Evolutionary conservation across 2,888 invertebrate genomes (phyloP).

Genomic region (Sclerodermus sp.): DNA sequence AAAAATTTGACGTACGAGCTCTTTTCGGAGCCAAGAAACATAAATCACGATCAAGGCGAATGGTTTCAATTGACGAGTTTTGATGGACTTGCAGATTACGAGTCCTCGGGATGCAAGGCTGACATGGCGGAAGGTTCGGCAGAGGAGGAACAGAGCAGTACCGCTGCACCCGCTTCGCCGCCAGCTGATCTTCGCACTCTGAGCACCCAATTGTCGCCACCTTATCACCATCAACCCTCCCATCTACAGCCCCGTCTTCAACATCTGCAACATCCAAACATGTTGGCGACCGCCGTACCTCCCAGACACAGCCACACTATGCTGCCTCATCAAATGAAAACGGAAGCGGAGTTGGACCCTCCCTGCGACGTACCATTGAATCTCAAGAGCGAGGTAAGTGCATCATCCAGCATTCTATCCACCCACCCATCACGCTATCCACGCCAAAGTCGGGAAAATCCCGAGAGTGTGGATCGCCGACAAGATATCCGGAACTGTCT

Average conservation of each 20-base stretch:
- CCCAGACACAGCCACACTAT: conserved; percentile 53
- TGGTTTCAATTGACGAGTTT: conserved; percentile 21
- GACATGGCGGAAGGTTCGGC: conserved; percentile 82
- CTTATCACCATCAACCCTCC: conserved; percentile 47
- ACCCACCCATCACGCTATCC: no score
- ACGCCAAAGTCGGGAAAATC: no score
- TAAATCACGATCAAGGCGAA: neutral
- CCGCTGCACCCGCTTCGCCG: conserved; percentile 62
- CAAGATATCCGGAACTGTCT: no score
- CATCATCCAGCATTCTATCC: neutral
- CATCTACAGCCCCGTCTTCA: conserved; percentile 48
- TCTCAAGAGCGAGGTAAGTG: conserved; percentile 56
- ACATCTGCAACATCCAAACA: conserved; percentile 50
- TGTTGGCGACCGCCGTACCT: conserved; percentile 55
- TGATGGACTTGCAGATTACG: conserved; percentile 62
- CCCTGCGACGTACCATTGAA: conserved; percentile 56
- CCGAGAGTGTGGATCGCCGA: no score
- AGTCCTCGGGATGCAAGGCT: conserved; percentile 79
- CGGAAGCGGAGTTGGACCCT: conserved; percentile 49
- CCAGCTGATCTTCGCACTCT: conserved; percentile 60
- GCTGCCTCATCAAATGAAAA: conserved; percentile 53
- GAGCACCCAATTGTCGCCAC: conserved; percentile 51
- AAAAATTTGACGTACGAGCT: no score
- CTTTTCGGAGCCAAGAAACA: no score
- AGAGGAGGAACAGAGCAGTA: conserved; percentile 63